Evolutionary conservation across 2,797 vertebrate species (phyloP).

Genomic region (Dallia pectoralis): DNA sequence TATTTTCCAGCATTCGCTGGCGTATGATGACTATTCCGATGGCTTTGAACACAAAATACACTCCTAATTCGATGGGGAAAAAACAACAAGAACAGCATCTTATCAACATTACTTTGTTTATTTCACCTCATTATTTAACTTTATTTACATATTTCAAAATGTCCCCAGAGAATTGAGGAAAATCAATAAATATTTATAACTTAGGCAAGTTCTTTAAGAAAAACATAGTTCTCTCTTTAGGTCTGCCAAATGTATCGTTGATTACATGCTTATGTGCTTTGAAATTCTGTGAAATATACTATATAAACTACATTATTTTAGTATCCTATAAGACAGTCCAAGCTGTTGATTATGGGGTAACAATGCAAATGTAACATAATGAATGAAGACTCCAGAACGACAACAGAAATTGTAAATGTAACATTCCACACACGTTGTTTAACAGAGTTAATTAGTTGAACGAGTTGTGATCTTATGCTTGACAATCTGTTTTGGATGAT

Average conservation of each 20-base stretch:
- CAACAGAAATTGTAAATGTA: slow-evolving; percentile 32
- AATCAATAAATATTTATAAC: slow-evolving; percentile 55
- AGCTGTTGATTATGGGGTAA: slow-evolving; percentile 5
- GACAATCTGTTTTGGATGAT: neutral
- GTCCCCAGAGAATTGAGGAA: slow-evolving; percentile 58
- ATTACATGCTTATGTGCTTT: neutral
- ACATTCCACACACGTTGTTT: slow-evolving; percentile 43
- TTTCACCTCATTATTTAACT: slow-evolving; percentile 43
- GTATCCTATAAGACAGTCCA: neutral
- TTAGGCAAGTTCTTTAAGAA: slow-evolving; percentile 30
- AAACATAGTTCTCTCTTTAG: slow-evolving; percentile 30
- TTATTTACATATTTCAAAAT: slow-evolving; percentile 56
- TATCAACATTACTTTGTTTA: neutral
- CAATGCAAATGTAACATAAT: neutral
- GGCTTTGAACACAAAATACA: too few species aligned
- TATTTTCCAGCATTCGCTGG: too few species aligned
- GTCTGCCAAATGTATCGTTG: slow-evolving; percentile 1
- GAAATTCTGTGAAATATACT: too few species aligned
- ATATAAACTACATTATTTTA: too few species aligned
- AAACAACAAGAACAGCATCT: neutral
- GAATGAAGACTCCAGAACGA: neutral
- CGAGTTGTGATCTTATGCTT: neutral
- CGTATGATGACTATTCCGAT: too few species aligned
- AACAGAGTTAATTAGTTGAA: slow-evolving; percentile 54
- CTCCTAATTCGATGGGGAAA: too few species aligned